phyloP scores from a whole-genome alignment of 2,113 vertebrate genomes.

The Cygnus atratus region DNA sequence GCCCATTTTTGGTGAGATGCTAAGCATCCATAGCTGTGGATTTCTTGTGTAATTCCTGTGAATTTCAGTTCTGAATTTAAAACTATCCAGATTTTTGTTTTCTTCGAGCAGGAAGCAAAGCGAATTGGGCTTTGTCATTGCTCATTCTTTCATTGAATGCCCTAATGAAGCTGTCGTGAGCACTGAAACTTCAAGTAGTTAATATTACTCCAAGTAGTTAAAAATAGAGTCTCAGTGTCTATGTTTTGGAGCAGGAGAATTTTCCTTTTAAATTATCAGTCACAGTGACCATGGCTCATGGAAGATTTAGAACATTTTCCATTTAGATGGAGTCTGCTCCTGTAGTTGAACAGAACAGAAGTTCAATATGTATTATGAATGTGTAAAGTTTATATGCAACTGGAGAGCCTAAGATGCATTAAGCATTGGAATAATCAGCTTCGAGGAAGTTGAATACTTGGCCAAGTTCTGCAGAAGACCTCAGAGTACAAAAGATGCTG shows the following conservation, averaged over 20 bases:
- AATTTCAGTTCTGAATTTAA: background rate
- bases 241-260: background rate
- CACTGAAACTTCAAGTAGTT: background rate
- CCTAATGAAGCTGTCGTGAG: background rate
- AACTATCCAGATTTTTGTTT: background rate
- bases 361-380: background rate
- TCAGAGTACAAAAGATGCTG: background rate
- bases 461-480: background rate
- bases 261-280: background rate
- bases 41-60: background rate
- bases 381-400: conserved; percentile 14
- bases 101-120: background rate
- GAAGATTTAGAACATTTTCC: background rate
- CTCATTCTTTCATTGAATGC: background rate
- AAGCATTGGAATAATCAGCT: background rate
- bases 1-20: background rate
- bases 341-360: background rate
- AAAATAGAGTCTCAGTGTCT: background rate
- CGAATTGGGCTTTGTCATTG: background rate
- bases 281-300: conserved; percentile 2
- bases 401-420: background rate
- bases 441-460: background rate
- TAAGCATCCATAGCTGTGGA: background rate
- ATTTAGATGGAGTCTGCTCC: background rate
- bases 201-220: background rate